A percentile compares a stretch with the other conserved stretches of the same genome.
Conservation (phyloP, 2,113 vertebrate genomes). For the Oreocharis arfaki region DNA sequence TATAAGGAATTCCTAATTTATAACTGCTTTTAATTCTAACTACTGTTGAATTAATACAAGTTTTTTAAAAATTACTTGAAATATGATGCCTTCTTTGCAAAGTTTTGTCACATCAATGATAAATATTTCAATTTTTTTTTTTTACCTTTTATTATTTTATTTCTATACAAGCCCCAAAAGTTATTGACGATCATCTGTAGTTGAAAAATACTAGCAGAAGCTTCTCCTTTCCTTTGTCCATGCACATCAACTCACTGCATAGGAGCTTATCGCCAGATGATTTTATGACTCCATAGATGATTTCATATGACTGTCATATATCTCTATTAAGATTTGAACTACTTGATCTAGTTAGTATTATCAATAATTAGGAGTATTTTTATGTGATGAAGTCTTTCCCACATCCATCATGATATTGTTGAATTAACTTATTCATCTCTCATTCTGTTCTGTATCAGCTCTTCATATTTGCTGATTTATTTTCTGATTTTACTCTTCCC, state of each 20-base stretch:
- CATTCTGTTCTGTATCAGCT: background rate
- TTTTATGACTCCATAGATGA: background rate
- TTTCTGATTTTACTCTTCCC: background rate
- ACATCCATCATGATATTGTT: background rate
- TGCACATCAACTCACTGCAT: background rate
- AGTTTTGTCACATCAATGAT: background rate
- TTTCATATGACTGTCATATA: background rate
- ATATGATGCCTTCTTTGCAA: background rate
- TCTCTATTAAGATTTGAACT: background rate
- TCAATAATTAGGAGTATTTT: background rate
- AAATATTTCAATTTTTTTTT: background rate
- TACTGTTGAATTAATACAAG: background rate
- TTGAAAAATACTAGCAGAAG: background rate
- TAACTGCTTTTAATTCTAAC: background rate
- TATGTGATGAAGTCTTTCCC: background rate
- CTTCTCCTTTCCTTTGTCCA: background rate
- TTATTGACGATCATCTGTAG: background rate
- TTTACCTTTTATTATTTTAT: background rate
- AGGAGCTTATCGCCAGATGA: background rate
- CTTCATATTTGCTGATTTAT: background rate
- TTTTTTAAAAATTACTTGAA: background rate
- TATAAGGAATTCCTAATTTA: constrained; percentile 19
- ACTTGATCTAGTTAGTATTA: background rate
- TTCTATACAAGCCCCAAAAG: background rate
- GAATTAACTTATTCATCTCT: background rate